Evolutionary conservation across 92 coral and sea anemone species (phyloP), one percentile per base, ranked within the genome.

Genomic region (Pocillopora grandis): DNA sequence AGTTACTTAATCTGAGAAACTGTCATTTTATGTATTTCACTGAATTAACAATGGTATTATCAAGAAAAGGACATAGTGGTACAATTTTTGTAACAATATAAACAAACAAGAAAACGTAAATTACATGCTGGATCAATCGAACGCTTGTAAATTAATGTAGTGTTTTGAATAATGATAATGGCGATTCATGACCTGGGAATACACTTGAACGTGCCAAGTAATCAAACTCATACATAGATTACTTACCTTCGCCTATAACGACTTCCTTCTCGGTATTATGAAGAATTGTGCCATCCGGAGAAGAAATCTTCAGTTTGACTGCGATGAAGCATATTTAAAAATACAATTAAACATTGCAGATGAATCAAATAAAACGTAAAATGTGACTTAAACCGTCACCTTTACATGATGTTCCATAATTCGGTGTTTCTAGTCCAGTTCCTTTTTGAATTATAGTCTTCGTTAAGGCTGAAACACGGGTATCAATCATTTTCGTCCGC

Each of bases 391-490:
- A 14, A 71, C 21, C 13, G 18, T 35, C 57, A 90, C 96, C 91
- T 70, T 76, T 66, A 63, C 96, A 92, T 55, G 57, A 62, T 2
- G 96, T 90, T 20, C 94, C 93, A 55, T 90, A 86, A 80, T 85
- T 92, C 23, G 96, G 96, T 60, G 88, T 69, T 79, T 92, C 96
- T 63, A 92, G 69, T 19, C 94, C 93, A 33, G 66, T 66, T 58
- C 96, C 96, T 58, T 75, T 73, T 62, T 72, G 86, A 49, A 75
- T 31, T 48, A 84, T 65, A 12, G 86, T 55, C 67, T 86, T 90
- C 27, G 76, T n/a, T 12, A 58, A 63, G 60, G 74, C 76, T 52
- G 56, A 21, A 8, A 23, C 37, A 31, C 18, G 20, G 20, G 33
- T 27, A 23, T 82, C 86, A 71, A 60, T 72, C 86, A 82, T 82